Conservation (phyloP, 2,797 vertebrate species). For the Psittacula derbiana region DNA sequence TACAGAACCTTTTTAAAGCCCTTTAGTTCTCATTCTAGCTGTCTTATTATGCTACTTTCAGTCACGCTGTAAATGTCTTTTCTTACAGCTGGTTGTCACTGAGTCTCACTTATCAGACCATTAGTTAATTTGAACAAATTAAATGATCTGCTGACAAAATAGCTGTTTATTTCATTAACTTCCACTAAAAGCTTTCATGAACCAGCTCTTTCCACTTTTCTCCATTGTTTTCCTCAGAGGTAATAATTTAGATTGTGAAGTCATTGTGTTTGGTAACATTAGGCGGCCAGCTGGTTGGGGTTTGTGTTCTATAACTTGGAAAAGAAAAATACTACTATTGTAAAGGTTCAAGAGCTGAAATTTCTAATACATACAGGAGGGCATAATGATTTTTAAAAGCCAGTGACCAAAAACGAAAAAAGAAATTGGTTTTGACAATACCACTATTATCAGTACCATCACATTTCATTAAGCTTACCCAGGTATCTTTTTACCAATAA, state of each 20-base stretch:
- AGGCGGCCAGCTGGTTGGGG: not conserved
- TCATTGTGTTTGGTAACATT: not conserved
- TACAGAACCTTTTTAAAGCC: not conserved
- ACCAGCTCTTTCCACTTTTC: not conserved
- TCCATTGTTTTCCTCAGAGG: not conserved
- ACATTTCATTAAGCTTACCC: not conserved
- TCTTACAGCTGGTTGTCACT: slow-evolving; percentile 2
- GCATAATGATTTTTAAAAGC: not conserved
- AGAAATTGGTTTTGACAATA: not conserved
- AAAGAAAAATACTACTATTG: slow-evolving; percentile 3
- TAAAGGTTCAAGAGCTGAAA: not conserved
- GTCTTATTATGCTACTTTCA: not conserved
- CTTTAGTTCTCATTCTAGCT: not conserved
- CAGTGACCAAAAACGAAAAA: not conserved
- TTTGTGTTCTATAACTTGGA: not conserved
- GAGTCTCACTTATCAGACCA: slow-evolving; percentile 4
- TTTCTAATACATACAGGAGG: not conserved
- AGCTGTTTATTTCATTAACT: slow-evolving; percentile 35
- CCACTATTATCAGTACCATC: not conserved
- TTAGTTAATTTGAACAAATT: slow-evolving; percentile 36
- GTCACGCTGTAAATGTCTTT: not conserved
- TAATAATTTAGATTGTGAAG: slow-evolving; percentile 1
- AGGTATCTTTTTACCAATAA: not conserved
- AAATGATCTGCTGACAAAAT: slow-evolving; percentile 38
- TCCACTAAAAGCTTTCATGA: slow-evolving; percentile 13